Evolutionary conservation across 2,113 vertebrate species (phyloP).

Genomic region (Tonatia bakeri): DNA sequence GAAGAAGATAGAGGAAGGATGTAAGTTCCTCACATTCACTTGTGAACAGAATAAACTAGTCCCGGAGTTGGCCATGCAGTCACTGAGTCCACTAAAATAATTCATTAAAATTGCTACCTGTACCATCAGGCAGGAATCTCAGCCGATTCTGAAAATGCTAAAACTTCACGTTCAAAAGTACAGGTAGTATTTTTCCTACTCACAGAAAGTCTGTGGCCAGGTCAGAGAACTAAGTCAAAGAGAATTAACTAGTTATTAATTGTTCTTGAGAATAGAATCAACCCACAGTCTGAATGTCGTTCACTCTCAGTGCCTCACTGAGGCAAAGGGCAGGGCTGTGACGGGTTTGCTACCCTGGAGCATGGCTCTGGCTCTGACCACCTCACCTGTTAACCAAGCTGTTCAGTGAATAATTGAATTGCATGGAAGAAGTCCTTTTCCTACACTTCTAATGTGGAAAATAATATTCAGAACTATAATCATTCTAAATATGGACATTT

Average conservation of each 20-base stretch:
- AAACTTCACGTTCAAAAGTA: neutral
- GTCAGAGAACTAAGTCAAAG: neutral
- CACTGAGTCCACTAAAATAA: neutral
- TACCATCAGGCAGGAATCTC: neutral
- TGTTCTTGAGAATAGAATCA: neutral
- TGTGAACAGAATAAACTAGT: neutral
- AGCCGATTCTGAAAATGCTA: neutral
- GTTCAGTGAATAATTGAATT: neutral
- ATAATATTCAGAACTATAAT: neutral
- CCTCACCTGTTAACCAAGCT: neutral
- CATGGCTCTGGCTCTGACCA: neutral
- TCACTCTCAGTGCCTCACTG: neutral
- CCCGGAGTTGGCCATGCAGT: neutral
- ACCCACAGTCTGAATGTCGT: neutral
- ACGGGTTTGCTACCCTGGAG: neutral
- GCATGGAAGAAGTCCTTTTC: neutral
- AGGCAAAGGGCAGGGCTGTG: neutral
- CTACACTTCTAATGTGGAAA: neutral
- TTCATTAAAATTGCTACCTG: neutral
- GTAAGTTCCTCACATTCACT: neutral
- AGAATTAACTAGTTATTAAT: neutral
- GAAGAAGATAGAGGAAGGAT: neutral
- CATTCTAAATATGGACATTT: neutral
- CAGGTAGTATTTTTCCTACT: neutral
- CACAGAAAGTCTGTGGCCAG: neutral